Conservation (phyloP, 30 jellyfish, hydroid and myxozoan genomes). For the Chironex yamaguchii region DNA sequence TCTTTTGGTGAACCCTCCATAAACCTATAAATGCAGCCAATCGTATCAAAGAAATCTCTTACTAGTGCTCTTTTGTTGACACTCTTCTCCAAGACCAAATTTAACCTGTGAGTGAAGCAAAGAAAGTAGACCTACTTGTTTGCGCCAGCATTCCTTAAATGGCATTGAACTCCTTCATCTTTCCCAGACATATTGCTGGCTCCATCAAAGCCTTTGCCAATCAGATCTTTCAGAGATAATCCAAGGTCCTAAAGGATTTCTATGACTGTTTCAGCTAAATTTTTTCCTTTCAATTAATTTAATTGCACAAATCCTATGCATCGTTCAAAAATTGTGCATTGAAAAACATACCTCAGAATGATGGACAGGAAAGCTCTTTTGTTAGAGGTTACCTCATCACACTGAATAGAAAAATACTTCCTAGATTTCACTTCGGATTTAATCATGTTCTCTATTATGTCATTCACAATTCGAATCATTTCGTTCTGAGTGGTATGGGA, state of each 20-base stretch:
- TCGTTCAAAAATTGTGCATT: not conserved
- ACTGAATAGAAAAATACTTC: conserved; percentile 27
- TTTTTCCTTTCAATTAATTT: not conserved
- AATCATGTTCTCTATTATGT: conserved; percentile 20
- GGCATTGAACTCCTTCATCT: too few relatives aligned
- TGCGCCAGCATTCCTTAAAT: not conserved
- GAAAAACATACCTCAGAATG: not conserved
- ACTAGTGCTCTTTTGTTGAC: not conserved
- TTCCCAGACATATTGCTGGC: not conserved
- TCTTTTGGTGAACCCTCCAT: not conserved
- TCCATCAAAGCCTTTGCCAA: conserved; percentile 29
- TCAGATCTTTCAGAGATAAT: conserved; percentile 19
- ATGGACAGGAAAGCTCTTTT: conserved; percentile 23
- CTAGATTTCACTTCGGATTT: conserved; percentile 23
- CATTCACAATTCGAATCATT: conserved; percentile 29
- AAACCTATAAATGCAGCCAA: not conserved
- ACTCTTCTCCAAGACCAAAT: not conserved
- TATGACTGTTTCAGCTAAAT: conserved; percentile 27
- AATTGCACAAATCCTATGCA: conserved; percentile 16
- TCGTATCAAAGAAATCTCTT: not conserved
- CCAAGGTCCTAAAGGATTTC: conserved; percentile 21
- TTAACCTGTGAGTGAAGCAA: not conserved
- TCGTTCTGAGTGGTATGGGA: conserved; percentile 55
- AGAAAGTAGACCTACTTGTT: not conserved
- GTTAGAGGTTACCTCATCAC: conserved; percentile 36